Percentiles rank a stretch among this genome's conserved stretches.
Evolutionary conservation across 2,113 vertebrate species (phyloP).

Genomic region (Glareola pratincola): DNA sequence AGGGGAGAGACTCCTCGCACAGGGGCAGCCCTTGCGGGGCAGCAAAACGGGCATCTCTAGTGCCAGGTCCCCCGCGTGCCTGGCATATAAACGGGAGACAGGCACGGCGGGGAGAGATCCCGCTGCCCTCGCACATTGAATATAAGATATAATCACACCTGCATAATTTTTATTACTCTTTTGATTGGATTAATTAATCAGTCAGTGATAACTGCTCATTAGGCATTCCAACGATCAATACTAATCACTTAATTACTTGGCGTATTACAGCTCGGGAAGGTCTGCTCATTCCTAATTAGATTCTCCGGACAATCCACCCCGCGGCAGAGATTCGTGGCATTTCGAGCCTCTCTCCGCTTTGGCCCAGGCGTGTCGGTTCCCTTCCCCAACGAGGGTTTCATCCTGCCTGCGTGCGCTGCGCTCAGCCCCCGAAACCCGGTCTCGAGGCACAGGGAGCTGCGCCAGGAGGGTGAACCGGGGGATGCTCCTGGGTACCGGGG

Average conservation of each 20-base stretch:
- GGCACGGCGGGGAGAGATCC: accelerated
- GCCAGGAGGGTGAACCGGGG: neutral
- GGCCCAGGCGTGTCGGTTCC: accelerated
- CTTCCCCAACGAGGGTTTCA: accelerated
- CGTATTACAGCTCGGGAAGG: neutral
- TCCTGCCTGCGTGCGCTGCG: accelerated
- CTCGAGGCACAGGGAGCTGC: neutral
- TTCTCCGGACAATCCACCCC: neutral
- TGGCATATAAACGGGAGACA: neutral
- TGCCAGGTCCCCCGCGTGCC: neutral
- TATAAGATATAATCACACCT: slow-evolving; percentile 11
- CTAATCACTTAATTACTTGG: slow-evolving; percentile 70
- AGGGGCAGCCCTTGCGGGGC: neutral
- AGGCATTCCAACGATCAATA: slow-evolving; percentile 63
- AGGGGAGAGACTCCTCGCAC: neutral
- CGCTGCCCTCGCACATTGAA: accelerated
- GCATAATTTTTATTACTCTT: slow-evolving; percentile 21
- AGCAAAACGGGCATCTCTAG: accelerated
- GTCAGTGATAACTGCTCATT: slow-evolving; percentile 57
- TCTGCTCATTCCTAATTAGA: slow-evolving; percentile 55
- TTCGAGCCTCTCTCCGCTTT: neutral
- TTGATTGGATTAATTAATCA: slow-evolving; percentile 67
- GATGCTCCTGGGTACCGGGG: accelerated
- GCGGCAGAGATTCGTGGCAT: neutral
- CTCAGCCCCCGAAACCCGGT: neutral